Conservation (phyloP, 2,888 invertebrate species). For the Cheilosia impressa region DNA sequence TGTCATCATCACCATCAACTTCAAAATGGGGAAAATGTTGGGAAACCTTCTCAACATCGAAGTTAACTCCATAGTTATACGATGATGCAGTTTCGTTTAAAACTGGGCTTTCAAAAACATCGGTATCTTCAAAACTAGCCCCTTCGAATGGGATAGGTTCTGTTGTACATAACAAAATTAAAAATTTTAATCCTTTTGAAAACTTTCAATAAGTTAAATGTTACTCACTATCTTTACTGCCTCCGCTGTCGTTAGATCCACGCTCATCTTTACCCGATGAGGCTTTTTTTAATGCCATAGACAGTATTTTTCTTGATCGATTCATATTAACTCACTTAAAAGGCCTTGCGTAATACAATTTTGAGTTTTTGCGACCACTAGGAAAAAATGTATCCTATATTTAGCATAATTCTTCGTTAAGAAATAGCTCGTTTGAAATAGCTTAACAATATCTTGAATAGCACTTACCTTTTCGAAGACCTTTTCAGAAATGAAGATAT, state of each 20-base stretch:
- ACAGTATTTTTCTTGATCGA: constrained; percentile 1
- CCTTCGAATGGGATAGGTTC: neutral
- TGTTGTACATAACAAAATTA: neutral
- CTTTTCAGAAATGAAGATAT: neutral
- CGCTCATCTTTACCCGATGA: constrained; percentile 16
- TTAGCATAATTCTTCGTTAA: neutral
- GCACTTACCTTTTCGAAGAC: neutral
- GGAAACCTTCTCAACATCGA: constrained; percentile 1
- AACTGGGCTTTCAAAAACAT: constrained; percentile 24
- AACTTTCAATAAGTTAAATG: too few species aligned
- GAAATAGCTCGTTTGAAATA: too few species aligned
- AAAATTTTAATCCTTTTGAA: too few species aligned
- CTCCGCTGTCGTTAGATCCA: neutral
- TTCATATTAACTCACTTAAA: constrained; percentile 1
- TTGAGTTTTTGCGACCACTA: constrained; percentile 8
- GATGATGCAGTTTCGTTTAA: constrained; percentile 16
- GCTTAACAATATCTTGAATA: too few species aligned
- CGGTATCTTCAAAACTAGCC: constrained; percentile 4
- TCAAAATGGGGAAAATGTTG: neutral
- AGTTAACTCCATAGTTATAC: neutral
- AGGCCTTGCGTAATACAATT: constrained; percentile 8
- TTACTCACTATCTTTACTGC: neutral
- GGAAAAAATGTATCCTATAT: neutral
- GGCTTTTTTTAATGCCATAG: constrained; percentile 7
- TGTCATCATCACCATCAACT: constrained; percentile 15